A percentile compares a stretch with the other conserved stretches of the same genome.
phyloP scores from a whole-genome alignment of 2,888 invertebrate genomes.

The Reticulitermes lucifugus region DNA sequence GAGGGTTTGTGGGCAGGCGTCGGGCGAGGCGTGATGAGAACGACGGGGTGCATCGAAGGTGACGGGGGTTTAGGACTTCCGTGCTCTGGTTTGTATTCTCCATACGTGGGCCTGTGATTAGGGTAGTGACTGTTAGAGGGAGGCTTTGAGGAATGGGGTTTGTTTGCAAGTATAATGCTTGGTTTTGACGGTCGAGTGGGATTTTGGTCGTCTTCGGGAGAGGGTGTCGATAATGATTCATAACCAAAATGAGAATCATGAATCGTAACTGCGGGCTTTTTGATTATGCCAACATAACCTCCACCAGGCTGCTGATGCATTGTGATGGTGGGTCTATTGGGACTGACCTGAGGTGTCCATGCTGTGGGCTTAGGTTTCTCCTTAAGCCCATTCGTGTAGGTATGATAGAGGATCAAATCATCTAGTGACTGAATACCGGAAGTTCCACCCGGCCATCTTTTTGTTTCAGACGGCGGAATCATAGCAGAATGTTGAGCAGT shows the following conservation, averaged over 20 bases:
- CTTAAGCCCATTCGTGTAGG: slow-evolving; percentile 47
- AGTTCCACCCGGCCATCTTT: slow-evolving; percentile 43
- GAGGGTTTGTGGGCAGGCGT: slow-evolving; percentile 2
- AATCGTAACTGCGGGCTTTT: slow-evolving; percentile 44
- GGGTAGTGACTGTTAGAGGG: slow-evolving; percentile 47
- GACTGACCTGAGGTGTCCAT: not conserved
- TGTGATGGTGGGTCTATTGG: slow-evolving; percentile 23
- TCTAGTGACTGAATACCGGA: slow-evolving; percentile 43
- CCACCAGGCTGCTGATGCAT: slow-evolving; percentile 38
- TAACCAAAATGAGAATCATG: slow-evolving; percentile 50
- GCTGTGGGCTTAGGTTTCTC: slow-evolving; percentile 5
- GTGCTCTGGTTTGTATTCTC: not conserved
- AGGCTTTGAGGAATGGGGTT: slow-evolving; percentile 44
- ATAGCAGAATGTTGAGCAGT: not conserved
- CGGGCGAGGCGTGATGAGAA: slow-evolving; percentile 16
- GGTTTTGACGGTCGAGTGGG: slow-evolving; percentile 41
- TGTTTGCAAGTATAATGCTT: slow-evolving; percentile 39
- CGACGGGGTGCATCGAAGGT: slow-evolving; percentile 37
- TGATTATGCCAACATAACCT: slow-evolving; percentile 36
- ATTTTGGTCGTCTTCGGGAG: slow-evolving; percentile 33
- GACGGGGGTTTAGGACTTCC: slow-evolving; percentile 37
- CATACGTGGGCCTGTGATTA: not conserved
- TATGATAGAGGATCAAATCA: slow-evolving; percentile 48
- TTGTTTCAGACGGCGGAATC: slow-evolving; percentile 8
- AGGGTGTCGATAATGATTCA: slow-evolving; percentile 37